A percentile compares a stretch with the other conserved stretches of the same genome.
phyloP scores from a whole-genome alignment of 2,113 vertebrate species.

The Anser brachyrhynchus region DNA sequence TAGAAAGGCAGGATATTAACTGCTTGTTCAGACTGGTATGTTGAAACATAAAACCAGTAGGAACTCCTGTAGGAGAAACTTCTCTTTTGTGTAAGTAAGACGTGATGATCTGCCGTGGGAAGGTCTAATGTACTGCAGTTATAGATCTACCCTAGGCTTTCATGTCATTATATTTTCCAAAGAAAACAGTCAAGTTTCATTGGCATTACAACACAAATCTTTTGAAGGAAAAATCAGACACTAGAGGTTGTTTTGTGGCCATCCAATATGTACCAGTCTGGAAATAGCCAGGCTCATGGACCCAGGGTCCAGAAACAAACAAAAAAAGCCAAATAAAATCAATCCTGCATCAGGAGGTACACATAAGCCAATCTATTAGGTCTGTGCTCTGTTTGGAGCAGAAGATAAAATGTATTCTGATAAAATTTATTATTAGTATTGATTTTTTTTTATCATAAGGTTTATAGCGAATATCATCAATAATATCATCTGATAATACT shows the following conservation, averaged over 20 bases:
- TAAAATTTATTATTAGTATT: background rate
- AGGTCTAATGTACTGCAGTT: background rate
- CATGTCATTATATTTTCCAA: background rate
- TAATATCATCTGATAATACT: background rate
- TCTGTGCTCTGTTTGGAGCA: background rate
- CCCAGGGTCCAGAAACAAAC: background rate
- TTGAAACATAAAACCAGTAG: background rate
- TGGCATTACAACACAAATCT: background rate
- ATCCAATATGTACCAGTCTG: background rate
- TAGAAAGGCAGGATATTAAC: background rate
- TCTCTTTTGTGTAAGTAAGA: background rate
- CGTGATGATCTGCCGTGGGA: background rate
- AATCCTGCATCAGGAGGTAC: background rate
- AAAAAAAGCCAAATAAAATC: background rate
- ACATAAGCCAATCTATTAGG: background rate
- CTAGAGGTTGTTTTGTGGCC: background rate
- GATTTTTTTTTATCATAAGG: background rate
- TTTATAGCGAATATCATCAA: background rate
- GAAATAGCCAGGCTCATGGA: background rate
- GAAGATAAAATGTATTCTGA: background rate
- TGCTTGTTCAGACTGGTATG: fast-evolving
- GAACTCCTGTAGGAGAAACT: background rate
- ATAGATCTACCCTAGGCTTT: background rate
- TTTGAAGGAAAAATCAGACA: background rate
- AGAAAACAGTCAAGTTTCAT: background rate